Conservation (phyloP, 2,888 invertebrate genomes). For the Helleia helle region DNA sequence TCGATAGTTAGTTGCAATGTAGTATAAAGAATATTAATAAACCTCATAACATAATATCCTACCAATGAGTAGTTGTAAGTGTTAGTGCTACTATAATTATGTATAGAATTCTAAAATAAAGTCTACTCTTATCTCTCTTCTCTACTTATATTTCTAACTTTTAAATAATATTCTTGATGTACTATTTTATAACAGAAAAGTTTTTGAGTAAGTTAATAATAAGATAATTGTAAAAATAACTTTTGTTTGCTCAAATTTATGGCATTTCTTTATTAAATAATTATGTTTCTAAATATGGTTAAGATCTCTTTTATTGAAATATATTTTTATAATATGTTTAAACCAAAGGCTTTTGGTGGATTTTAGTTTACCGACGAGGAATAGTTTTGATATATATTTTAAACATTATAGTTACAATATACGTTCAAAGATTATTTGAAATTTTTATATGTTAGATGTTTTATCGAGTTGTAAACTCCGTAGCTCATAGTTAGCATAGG, state of each 20-base stretch:
- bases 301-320: constrained; percentile 45
- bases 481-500: constrained; percentile 29
- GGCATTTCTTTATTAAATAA: constrained; percentile 62
- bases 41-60: constrained; percentile 39
- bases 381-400: constrained; percentile 24
- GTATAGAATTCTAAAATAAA: constrained; percentile 16
- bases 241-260: constrained; percentile 68
- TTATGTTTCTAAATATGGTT: constrained; percentile 34
- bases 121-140: constrained; percentile 15
- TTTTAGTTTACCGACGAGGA: constrained; percentile 38
- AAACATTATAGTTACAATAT: constrained; percentile 24
- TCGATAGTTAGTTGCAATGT: constrained; percentile 16
- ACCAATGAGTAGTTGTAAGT: constrained; percentile 46
- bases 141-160: constrained; percentile 6
- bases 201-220: constrained; percentile 15
- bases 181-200: constrained; percentile 6
- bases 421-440: constrained; percentile 27
- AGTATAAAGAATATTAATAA: constrained; percentile 21
- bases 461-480: constrained; percentile 53
- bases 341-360: constrained; percentile 43
- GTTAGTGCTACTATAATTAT: constrained; percentile 8
- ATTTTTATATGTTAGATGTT: constrained; percentile 29
- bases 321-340: constrained; percentile 28
- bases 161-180: constrained; percentile 7
- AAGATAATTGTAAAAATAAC: constrained; percentile 23